Percentiles rank a stretch among this genome's conserved stretches.
Evolutionary conservation across 2,113 vertebrate species (phyloP).

Genomic region (Ranitomeya variabilis): DNA sequence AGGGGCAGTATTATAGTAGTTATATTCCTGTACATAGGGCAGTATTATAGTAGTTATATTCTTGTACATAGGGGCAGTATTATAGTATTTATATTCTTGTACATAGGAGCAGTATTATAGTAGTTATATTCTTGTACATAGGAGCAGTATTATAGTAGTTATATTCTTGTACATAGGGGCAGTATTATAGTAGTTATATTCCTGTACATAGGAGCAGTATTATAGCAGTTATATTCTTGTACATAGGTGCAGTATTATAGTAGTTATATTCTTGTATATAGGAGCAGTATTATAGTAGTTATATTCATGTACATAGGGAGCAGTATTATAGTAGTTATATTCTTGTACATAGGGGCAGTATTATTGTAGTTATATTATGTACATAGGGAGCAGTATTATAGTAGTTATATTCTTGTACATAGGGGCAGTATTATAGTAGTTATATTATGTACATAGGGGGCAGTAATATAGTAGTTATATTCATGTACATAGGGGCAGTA

Average conservation of each 20-base stretch:
- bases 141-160: not conserved
- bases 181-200: not conserved
- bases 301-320: too few relatives aligned
- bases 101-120: not conserved
- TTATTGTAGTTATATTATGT: too few relatives aligned
- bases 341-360: too few relatives aligned
- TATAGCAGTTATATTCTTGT: too few relatives aligned
- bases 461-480: not conserved
- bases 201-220: too few relatives aligned
- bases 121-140: constrained; percentile 1
- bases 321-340: too few relatives aligned
- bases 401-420: not conserved
- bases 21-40: too few relatives aligned
- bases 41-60: not conserved
- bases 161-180: not conserved
- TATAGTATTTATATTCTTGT: constrained; percentile 2
- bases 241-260: too few relatives aligned
- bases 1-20: too few relatives aligned
- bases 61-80: not conserved
- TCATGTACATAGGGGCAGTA: not conserved
- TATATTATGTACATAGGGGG: not conserved
- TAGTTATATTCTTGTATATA: too few relatives aligned
- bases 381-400: too few relatives aligned
- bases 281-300: too few relatives aligned
- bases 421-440: not conserved